Conservation (phyloP, 2,113 vertebrate genomes). For the Gallinago media region DNA sequence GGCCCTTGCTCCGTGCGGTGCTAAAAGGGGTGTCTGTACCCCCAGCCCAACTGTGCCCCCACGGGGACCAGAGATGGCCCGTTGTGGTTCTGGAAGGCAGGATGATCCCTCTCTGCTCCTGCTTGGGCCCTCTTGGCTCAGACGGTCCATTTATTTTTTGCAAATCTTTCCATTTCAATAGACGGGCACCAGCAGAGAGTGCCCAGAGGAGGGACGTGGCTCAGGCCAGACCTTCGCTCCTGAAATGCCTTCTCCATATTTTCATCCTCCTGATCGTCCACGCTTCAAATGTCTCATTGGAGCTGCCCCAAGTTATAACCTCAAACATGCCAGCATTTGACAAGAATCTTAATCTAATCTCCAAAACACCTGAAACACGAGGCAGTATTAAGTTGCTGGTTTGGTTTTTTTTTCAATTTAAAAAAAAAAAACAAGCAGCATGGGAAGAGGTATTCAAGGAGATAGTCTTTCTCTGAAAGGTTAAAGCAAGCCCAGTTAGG, state of each 20-base stretch:
- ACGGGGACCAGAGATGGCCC: no score
- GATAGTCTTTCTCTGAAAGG: background rate
- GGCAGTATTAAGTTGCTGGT: background rate
- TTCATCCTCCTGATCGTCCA: background rate
- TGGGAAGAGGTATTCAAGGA: background rate
- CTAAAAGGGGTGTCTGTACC: background rate
- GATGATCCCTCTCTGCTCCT: background rate
- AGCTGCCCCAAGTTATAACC: background rate
- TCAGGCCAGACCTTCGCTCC: background rate
- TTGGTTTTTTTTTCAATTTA: background rate
- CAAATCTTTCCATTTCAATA: background rate
- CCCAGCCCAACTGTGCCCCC: background rate
- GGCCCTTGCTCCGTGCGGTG: background rate
- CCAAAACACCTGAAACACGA: background rate
- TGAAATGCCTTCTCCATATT: background rate
- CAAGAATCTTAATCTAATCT: background rate
- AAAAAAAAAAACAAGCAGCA: fast-evolving
- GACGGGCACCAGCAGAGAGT: background rate
- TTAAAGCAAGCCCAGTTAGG: background rate
- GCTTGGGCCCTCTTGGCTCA: background rate
- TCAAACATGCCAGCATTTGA: background rate
- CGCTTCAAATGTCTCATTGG: background rate
- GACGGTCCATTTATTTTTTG: background rate
- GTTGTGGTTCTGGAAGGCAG: background rate
- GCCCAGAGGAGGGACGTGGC: background rate